A percentile compares a stretch with the other conserved stretches of the same genome.
Evolutionary conservation across 1,140 invertebrate genomes (phyloP).

Genomic region (Phocides pigmalion): DNA sequence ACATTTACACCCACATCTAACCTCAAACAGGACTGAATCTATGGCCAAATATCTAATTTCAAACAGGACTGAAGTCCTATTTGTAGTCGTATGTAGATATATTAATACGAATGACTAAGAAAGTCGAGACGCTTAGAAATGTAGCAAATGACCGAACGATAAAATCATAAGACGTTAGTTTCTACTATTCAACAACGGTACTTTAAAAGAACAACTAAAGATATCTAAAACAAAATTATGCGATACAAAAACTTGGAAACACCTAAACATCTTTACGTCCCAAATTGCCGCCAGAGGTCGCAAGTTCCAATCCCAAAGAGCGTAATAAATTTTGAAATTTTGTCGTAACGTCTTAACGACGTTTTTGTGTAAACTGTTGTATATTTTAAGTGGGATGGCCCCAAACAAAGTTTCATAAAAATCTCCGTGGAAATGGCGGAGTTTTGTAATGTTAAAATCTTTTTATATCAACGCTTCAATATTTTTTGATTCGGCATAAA

Average conservation of each 20-base stretch:
- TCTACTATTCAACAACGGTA: not conserved
- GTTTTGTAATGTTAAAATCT: not conserved
- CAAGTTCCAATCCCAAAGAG: slow-evolving; percentile 12
- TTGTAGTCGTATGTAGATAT: too few relatives aligned
- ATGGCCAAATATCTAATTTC: too few relatives aligned
- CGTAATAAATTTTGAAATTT: slow-evolving; percentile 29
- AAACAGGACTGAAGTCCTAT: too few relatives aligned
- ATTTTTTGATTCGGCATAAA: slow-evolving; percentile 20
- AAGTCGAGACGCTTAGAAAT: too few relatives aligned
- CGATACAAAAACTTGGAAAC: slow-evolving; percentile 3
- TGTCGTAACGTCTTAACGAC: slow-evolving; percentile 7
- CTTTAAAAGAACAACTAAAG: not conserved
- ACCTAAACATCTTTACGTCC: slow-evolving; percentile 17
- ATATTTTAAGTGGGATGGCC: slow-evolving; percentile 20
- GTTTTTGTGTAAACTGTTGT: slow-evolving; percentile 13
- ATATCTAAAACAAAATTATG: slow-evolving; percentile 7
- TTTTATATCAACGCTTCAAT: not conserved
- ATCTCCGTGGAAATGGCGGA: slow-evolving; percentile 15
- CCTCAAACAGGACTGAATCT: too few relatives aligned
- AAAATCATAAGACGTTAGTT: too few relatives aligned
- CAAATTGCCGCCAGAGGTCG: slow-evolving; percentile 25
- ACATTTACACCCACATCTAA: too few relatives aligned
- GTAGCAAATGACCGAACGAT: too few relatives aligned
- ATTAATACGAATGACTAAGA: too few relatives aligned
- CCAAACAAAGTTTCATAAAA: slow-evolving; percentile 13